Evolutionary conservation across 2,113 vertebrate genomes (phyloP).

Genomic region (Hystrix brachyura): DNA sequence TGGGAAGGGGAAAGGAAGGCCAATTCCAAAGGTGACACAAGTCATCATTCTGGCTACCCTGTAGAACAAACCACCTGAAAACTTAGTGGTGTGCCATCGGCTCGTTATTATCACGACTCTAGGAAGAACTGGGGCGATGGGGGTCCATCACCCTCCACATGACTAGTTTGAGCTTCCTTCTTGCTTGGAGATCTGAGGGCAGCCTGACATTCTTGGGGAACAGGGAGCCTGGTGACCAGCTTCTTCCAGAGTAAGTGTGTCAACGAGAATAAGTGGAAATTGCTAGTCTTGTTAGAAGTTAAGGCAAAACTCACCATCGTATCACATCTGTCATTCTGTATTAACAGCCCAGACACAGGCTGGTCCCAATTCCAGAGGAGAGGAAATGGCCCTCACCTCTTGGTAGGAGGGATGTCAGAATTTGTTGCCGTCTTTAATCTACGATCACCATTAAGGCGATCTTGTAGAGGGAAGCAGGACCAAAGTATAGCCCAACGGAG

Average conservation of each 20-base stretch:
- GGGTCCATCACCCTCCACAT: not conserved
- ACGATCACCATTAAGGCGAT: not conserved
- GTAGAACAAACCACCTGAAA: not conserved
- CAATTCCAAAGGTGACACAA: not conserved
- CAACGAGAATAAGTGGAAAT: not conserved
- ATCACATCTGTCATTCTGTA: not conserved
- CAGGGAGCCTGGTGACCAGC: not conserved
- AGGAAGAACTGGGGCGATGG: not conserved
- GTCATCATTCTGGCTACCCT: not conserved
- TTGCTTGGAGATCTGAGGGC: not conserved
- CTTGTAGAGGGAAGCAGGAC: not conserved
- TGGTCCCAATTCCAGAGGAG: not conserved
- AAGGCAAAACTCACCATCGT: not conserved
- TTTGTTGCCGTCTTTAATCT: constrained; percentile 1
- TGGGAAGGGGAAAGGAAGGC: not conserved
- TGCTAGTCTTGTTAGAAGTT: not conserved
- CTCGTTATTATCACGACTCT: not conserved
- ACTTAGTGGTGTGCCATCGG: not conserved
- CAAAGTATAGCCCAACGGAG: not conserved
- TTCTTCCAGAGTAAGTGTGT: not conserved
- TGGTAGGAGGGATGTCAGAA: not conserved
- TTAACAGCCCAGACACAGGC: not conserved
- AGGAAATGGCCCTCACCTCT: not conserved
- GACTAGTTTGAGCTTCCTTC: constrained; percentile 6
- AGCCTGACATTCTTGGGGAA: not conserved